phyloP scores from a whole-genome alignment of 2,797 vertebrate genomes.

The Leucoraja ocellata region DNA sequence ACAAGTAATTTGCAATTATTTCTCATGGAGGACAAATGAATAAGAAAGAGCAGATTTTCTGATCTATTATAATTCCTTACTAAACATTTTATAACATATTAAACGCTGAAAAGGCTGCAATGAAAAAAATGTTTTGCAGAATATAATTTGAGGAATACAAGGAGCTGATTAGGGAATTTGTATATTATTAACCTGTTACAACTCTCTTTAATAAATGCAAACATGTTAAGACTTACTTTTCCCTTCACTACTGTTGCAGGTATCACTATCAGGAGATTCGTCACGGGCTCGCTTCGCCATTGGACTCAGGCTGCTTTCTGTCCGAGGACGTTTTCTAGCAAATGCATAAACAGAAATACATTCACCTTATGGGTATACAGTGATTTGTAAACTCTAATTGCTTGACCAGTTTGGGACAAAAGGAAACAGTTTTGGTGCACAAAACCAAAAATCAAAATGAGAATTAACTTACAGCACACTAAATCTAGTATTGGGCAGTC shows the following conservation, averaged over 20 bases:
- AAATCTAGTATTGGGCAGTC: neutral
- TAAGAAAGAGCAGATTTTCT: neutral
- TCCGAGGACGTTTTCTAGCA: slow-evolving; percentile 79
- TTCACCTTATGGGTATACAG: neutral
- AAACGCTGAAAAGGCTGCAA: neutral
- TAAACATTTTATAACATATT: neutral
- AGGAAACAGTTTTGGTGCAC: neutral
- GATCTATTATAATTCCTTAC: neutral
- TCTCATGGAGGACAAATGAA: neutral
- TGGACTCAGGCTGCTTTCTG: slow-evolving; percentile 77
- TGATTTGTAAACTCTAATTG: neutral
- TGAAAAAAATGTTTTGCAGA: neutral
- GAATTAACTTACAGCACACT: neutral
- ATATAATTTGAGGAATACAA: neutral
- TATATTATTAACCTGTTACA: neutral
- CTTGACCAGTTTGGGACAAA: neutral
- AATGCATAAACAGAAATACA: neutral
- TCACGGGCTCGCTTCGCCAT: slow-evolving; percentile 84
- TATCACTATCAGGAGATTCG: slow-evolving; percentile 83
- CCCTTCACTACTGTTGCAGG: slow-evolving; percentile 90
- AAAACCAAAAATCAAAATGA: neutral
- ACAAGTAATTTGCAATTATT: neutral
- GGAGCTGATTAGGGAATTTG: neutral
- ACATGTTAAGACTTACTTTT: slow-evolving; percentile 69
- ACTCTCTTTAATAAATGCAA: neutral